Base-by-base conservation (phyloP, 2,888 invertebrate genomes). In the Pterostichus niger region DNA sequence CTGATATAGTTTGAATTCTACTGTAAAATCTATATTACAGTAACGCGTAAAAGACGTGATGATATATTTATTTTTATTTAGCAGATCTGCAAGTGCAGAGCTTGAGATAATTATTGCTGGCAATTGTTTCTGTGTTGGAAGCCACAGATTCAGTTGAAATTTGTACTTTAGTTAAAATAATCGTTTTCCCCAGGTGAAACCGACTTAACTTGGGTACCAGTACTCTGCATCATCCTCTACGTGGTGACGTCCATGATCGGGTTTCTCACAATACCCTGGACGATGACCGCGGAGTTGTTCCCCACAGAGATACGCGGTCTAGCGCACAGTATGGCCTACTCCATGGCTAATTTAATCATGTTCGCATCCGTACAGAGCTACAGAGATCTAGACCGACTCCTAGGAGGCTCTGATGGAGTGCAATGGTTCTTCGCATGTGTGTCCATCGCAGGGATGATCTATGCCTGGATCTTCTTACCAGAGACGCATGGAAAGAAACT, bases 241-340 rank as follows among this genome's bases (percentile, higher is more conserved):
- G 93, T 93, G 0, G 91, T 92, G 81, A 90, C 92, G 0, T 92
- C 92, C 6, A 93, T 93, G 92, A 90, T 93, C 56, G 93, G 93
- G 0, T 88, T 93, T 85, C 88, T 93, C 46, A 92, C 92, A 6
- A 92, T 93, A 24, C 93, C 93, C 0, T 93, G 93, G 93, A 93
- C 93, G n/a, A 92, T 93, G 92, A 93, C 93, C 0, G 93, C 93
- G 0, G 93, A 93, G 88, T 87, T 93, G 3, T 93, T 93, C 86
- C 93, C 93, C 0, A 90, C 92, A 1, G 92, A 93, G 84, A 93
- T 93, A 59, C 90, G 93, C 24, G 93, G 93, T 2, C 88, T 93
- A 11, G 93, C 93, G 0, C 93, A 93, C 85, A 92, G 93, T 7
- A 89, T 93, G 71, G 90, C 91, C 59, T 92, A 92, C 87, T 91